Base-by-base conservation (phyloP, 2,797 vertebrate species). In the Halcyon chelicuti region DNA sequence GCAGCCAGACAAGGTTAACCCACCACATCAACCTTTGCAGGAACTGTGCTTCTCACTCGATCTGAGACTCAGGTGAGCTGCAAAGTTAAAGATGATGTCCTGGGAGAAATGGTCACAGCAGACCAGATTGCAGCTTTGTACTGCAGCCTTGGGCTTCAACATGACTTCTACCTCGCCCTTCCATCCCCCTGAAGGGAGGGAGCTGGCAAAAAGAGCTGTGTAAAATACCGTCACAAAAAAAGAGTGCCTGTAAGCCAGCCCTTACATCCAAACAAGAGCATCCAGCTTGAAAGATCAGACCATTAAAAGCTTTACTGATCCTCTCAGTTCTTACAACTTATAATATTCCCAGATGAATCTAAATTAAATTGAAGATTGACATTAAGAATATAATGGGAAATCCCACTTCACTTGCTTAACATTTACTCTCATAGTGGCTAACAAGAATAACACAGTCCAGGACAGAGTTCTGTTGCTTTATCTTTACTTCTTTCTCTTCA, bases 341-440 rank as follows among this genome's bases (percentile, higher is more conserved):
- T 60, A 58, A 77, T 74, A 88, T 74, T 77, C 91, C 81, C 89
- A 68, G 31, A 58, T 88, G 73, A 86, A 86, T 55, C 3, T 1
- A 91, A 96, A 94, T 94, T 87, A 88, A 94, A 93, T 70, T 76
- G 63, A 76, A 95, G 29, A 31, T 54, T 87, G 67, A 68, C 37
- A 86, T 80, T 74, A 91, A 85, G 75, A 80, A 83, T 75, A 46
- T 55, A 86, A 91, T 72, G 42, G 65, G 81, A 87, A 96, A 93
- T 92, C 78, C 52, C 87, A 44, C 46, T 72, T 74, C 51, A 51
- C 52, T 72, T 55, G 28, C 39, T 80, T 96, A 88, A 61, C 61
- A 75, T 85, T 92, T 92, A 90, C 51, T 71, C 28, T 88, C 22
- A 57, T 18, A 10, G 40, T 21, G 54, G 44, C 49, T 78, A 58